Evolutionary conservation across 2,888 invertebrate genomes (phyloP).

Genomic region (Plusia festucae): DNA sequence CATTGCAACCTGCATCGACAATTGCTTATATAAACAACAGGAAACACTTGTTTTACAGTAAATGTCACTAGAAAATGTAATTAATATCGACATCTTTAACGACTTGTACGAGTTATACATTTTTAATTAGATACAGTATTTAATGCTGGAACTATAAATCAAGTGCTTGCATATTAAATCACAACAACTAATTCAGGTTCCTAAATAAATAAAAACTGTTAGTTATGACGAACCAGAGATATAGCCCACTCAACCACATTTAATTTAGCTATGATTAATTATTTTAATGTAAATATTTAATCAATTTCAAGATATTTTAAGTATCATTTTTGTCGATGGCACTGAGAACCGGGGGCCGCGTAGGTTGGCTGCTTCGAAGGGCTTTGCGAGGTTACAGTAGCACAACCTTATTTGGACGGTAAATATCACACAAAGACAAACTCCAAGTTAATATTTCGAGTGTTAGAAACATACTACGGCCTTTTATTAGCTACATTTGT

Average conservation of each 20-base stretch:
- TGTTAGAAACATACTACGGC: conserved; percentile 24
- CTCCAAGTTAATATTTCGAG: conserved; percentile 27
- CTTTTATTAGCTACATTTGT: conserved; percentile 25
- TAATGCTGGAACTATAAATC: background rate
- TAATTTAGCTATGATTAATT: background rate
- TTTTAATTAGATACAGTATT: background rate
- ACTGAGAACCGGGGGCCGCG: conserved; percentile 77
- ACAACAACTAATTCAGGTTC: background rate
- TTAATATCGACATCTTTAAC: conserved; percentile 45
- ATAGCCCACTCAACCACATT: background rate
- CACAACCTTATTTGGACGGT: conserved; percentile 64
- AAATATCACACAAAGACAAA: conserved; percentile 48
- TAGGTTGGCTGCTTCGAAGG: conserved; percentile 85
- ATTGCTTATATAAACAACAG: conserved; percentile 60
- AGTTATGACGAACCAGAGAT: background rate
- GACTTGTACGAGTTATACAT: conserved; percentile 9
- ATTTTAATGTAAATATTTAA: background rate
- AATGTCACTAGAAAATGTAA: conserved; percentile 38
- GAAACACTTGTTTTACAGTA: conserved; percentile 61
- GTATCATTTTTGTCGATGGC: conserved; percentile 77
- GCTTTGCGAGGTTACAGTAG: conserved; percentile 80
- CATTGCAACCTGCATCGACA: conserved; percentile 55
- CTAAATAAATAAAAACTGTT: background rate
- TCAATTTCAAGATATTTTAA: conserved; percentile 69
- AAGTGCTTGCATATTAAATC: background rate